Evolutionary conservation across 1,140 invertebrate genomes (phyloP), one percentile per base, ranked within the genome.

Genomic region (Parapsyche elsis): DNA sequence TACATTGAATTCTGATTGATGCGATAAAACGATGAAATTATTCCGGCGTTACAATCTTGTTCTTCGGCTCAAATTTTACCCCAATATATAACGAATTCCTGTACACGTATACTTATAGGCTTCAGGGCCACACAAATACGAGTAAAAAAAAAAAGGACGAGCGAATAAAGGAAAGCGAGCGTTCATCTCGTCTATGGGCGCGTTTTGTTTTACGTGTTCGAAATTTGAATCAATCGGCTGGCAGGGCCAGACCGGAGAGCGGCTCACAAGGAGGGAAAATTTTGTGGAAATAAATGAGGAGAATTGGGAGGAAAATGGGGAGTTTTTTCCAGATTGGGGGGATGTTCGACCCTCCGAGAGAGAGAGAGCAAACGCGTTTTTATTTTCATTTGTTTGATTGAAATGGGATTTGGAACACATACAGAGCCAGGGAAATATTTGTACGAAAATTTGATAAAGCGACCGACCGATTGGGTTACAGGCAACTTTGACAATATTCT

Each of bases 311-410:
- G 38, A 38, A 80, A 76, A 70, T 23, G 71, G 26, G 12, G 71
- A 38, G 57, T 24, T 45, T 24, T 53, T 67, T 23, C 14, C 16
- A 70, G 45, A 67, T 64, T 67, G 73, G 30, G n/a, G 64, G 9
- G 59, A 76, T 44, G 44, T 30, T 76, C 61, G 74, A 76, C 74
- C 64, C 19, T 14, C 45, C 45, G 5, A 46, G n/a, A n/a, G n/a
- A n/a, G n/a, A n/a, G 16, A 53, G 16, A 53, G 49, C 57, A 21
- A 16, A 77, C 76, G 76, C 53, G 73, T 81, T 81, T 78, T 81
- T 81, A 81, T 81, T 81, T 81, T 81, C 76, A 81, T 81, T 81
- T 81, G 80, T 81, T 81, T 81, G 80, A 78, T 81, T 81, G 80
- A 81, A 81, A 81, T 81, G 80, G 80, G 80, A 81, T 81, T 81